Conservation (phyloP, 2,797 vertebrate species). For the Centropyge bicolor region DNA sequence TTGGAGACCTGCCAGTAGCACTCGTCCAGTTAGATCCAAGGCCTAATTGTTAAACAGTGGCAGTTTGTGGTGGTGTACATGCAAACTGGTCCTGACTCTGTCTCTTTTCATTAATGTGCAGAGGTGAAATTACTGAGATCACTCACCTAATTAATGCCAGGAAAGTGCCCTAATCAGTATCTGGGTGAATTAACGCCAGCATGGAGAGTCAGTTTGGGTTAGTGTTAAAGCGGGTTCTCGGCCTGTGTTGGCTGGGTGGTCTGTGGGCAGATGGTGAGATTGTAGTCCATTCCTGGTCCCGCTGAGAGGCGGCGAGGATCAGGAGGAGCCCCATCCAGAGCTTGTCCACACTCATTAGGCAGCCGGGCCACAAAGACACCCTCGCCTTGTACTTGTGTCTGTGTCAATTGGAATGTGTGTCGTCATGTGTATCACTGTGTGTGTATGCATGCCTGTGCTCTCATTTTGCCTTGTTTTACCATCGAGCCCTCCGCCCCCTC, state of each 20-base stretch:
- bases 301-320: slow-evolving; percentile 59
- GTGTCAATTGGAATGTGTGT: slow-evolving; percentile 28
- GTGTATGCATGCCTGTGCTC: slow-evolving; percentile 14
- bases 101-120: slow-evolving; percentile 46
- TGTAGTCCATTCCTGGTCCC: slow-evolving; percentile 48
- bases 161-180: slow-evolving; percentile 48
- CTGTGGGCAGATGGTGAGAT: slow-evolving; percentile 67
- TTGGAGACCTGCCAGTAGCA: slow-evolving; percentile 23
- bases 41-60: slow-evolving; percentile 42
- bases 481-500: slow-evolving; percentile 9
- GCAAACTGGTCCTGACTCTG: slow-evolving; percentile 23
- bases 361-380: slow-evolving; percentile 48
- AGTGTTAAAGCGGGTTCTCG: slow-evolving; percentile 20
- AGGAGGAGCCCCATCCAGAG: slow-evolving; percentile 62
- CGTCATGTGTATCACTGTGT: slow-evolving; percentile 3
- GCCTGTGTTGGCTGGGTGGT: slow-evolving; percentile 55
- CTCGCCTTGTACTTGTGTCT: slow-evolving; percentile 35
- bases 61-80: slow-evolving; percentile 21
- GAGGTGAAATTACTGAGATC: slow-evolving; percentile 34
- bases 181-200: slow-evolving; percentile 45
- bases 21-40: slow-evolving; percentile 10
- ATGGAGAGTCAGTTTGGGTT: slow-evolving; percentile 40
- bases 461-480: slow-evolving; percentile 45
- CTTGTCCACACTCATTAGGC: slow-evolving; percentile 73
- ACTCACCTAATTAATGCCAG: slow-evolving; percentile 54